phyloP scores from a whole-genome alignment of 2,888 invertebrate species.

The Cheilosia urbana region DNA sequence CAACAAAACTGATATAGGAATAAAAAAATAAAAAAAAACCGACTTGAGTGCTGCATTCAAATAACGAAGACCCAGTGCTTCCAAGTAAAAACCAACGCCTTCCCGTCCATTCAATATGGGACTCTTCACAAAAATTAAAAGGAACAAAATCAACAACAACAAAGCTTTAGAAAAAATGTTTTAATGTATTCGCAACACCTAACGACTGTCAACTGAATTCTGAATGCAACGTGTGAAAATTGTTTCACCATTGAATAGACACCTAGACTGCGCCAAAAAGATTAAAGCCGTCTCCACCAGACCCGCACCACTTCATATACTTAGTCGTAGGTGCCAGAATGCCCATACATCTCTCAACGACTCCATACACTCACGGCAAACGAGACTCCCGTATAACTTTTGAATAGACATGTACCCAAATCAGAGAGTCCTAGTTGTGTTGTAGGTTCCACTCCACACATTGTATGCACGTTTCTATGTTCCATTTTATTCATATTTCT shows the following conservation, averaged over 20 bases:
- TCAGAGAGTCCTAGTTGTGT: slow-evolving; percentile 20
- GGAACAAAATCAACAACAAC: not conserved
- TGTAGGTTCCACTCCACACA: not conserved
- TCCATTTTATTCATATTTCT: slow-evolving; percentile 25
- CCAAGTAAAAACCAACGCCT: slow-evolving; percentile 10
- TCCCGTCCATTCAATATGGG: slow-evolving; percentile 21
- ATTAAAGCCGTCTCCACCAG: slow-evolving; percentile 43
- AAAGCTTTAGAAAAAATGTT: not conserved
- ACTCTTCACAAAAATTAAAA: not conserved
- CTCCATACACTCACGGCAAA: slow-evolving; percentile 6
- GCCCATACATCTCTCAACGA: slow-evolving; percentile 30
- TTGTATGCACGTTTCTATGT: not conserved
- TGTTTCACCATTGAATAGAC: slow-evolving; percentile 42
- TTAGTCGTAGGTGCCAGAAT: slow-evolving; percentile 21
- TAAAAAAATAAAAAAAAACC: not conserved
- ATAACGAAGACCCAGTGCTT: no score
- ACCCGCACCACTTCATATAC: not conserved
- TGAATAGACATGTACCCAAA: slow-evolving; percentile 41
- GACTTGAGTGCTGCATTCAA: no score
- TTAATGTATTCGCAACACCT: slow-evolving; percentile 37
- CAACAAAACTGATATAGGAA: not conserved
- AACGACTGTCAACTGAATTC: slow-evolving; percentile 29
- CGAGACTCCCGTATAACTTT: not conserved
- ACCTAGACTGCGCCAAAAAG: slow-evolving; percentile 42
- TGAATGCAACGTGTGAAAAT: slow-evolving; percentile 43